phyloP scores from a whole-genome alignment of 2,113 vertebrate genomes.

The Ondatra zibethicus region DNA sequence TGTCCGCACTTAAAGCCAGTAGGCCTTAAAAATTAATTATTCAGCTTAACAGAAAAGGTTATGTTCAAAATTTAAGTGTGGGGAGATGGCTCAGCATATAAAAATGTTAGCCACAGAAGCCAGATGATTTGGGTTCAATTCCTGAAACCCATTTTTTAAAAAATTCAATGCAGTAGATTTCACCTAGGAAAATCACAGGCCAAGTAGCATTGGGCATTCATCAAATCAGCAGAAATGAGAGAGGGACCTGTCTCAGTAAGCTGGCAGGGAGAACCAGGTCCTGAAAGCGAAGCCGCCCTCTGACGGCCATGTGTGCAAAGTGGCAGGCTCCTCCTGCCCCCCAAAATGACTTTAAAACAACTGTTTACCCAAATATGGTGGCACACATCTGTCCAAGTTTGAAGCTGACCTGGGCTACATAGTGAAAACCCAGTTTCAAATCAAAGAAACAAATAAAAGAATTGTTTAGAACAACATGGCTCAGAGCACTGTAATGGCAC shows the following conservation, averaged over 20 bases:
- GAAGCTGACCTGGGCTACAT: not conserved
- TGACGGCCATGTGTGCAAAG: not conserved
- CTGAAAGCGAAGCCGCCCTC: not conserved
- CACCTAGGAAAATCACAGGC: not conserved
- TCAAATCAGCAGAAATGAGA: not conserved
- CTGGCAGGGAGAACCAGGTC: not conserved
- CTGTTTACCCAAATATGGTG: not conserved
- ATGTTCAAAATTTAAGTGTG: slow-evolving; percentile 36
- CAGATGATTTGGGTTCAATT: not conserved
- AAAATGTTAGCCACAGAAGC: not conserved
- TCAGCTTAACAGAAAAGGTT: not conserved
- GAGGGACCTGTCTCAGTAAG: not conserved
- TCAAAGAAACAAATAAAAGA: not conserved
- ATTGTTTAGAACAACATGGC: not conserved
- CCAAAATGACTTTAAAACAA: not conserved
- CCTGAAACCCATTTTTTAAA: not conserved
- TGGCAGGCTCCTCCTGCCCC: not conserved
- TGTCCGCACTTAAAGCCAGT: not conserved
- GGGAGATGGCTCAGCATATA: not conserved
- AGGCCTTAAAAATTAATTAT: not conserved
- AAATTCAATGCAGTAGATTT: not conserved
- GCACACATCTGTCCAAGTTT: not conserved
- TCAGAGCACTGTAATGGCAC: not conserved
- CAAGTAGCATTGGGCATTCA: not conserved
- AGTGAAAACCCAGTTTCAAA: not conserved